Conservation (phyloP, 2,113 vertebrate species). For the Panthera tigris region DNA sequence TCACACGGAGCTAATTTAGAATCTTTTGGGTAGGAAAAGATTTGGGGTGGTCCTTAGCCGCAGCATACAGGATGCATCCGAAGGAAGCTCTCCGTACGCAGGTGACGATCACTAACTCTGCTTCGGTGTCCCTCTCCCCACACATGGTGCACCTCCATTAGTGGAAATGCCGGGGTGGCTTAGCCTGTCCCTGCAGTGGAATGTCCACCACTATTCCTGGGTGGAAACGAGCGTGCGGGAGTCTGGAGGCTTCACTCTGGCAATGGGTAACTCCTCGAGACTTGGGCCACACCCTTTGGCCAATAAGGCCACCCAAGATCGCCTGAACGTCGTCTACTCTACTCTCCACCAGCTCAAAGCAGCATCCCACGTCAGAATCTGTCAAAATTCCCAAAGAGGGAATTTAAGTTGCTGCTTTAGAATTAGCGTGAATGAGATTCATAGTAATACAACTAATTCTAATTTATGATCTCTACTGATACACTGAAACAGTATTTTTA, state of each 20-base stretch:
- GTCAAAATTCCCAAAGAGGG: neutral
- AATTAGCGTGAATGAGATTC: neutral
- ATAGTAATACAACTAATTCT: neutral
- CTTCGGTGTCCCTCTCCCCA: neutral
- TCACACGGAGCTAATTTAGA: neutral
- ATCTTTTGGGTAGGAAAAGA: neutral
- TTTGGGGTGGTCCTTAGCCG: neutral
- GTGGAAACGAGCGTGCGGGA: neutral
- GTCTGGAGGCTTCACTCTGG: neutral
- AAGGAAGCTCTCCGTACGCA: neutral
- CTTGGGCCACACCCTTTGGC: neutral
- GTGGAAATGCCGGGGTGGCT: neutral
- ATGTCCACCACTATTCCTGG: neutral
- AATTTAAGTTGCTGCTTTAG: neutral
- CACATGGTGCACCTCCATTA: neutral
- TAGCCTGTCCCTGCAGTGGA: neutral
- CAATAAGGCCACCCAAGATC: neutral
- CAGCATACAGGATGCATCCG: neutral
- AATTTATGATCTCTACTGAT: neutral
- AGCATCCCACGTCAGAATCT: neutral
- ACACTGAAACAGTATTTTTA: neutral
- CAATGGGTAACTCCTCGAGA: neutral
- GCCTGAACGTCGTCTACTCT: neutral
- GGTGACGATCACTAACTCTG: neutral
- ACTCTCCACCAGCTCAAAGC: neutral